Evolutionary conservation across 2,888 invertebrate genomes (phyloP), one percentile per base, ranked within the genome.

Genomic region (Philereme transversata): DNA sequence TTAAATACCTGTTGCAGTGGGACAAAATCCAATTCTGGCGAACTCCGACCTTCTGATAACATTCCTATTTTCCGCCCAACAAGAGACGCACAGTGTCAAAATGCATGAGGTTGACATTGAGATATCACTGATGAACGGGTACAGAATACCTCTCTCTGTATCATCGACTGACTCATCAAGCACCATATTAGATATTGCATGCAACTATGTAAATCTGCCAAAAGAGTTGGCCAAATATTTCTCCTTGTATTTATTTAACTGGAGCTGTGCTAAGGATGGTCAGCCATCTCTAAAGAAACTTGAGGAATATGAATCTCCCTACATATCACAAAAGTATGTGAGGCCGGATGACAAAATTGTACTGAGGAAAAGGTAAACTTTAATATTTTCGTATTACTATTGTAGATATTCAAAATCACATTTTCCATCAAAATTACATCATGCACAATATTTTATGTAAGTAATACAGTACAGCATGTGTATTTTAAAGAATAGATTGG

Each of bases 291-390:
- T 98, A 66, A 95, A 99, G 72, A 97, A 97, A 84, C 92, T 99
- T 68, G 97, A 99, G 90, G 97, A 99, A 86, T 99, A 98, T 93
- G 99, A 99, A 93, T 97, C 98, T 70, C 99, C 99, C 0, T 97
- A 96, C 89, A 96, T 99, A 88, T 98, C 99, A 56, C 95, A 97
- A 72, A 96, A 96, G 82, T 95, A 96, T 84, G 94, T 96, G 62
- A 85, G 92, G 71, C 95, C 95, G 65, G 95, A 95, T 68, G 95
- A 95, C 81, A 96, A 95, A 90, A 95, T 99, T 85, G 95, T 98
- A 69, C 93, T 99, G 70, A 94, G 97, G 75, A 99, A 97, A 93
- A 96, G 96, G 97, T 97, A 78, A 64, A 62, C 66, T 44, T 55
- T 8, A 36, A 9, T 11, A 22, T 41, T 9, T 33, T 34, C 53